phyloP scores from a whole-genome alignment of 2,888 invertebrate species.

The Mylabris sibirica region DNA sequence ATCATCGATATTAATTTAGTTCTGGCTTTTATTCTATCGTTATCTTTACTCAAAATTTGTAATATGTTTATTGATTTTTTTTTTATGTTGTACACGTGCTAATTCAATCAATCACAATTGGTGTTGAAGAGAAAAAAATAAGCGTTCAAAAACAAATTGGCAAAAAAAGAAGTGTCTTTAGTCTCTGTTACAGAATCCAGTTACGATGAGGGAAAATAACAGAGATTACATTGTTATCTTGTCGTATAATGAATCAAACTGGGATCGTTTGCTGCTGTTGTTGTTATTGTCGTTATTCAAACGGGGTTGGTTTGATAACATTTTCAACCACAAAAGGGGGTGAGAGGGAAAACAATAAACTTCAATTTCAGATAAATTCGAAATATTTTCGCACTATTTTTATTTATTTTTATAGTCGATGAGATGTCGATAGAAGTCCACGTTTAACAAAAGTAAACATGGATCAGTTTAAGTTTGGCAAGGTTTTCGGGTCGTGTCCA shows the following conservation, averaged over 20 bases:
- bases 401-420: too few species aligned
- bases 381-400: neutral
- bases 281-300: conserved; percentile 11
- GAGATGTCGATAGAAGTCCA: too few species aligned
- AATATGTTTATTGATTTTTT: conserved; percentile 4
- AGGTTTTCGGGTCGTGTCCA: too few species aligned
- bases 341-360: neutral
- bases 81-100: conserved; percentile 4
- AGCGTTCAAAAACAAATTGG: neutral
- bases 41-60: neutral
- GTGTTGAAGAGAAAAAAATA: neutral
- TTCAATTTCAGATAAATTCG: neutral
- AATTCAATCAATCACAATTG: neutral
- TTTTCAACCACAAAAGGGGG: neutral
- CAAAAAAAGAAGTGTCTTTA: neutral
- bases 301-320: neutral
- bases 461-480: too few species aligned
- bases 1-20: neutral
- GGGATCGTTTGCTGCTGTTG: conserved; percentile 30
- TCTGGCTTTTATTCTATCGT: neutral
- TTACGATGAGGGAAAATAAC: conserved; percentile 22
- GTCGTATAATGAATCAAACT: conserved; percentile 41
- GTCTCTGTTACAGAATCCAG: neutral
- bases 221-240: conserved; percentile 37
- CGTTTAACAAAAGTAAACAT: too few species aligned